Evolutionary conservation across 2,113 vertebrate genomes (phyloP).

Genomic region (Lepisosteus osseus): DNA sequence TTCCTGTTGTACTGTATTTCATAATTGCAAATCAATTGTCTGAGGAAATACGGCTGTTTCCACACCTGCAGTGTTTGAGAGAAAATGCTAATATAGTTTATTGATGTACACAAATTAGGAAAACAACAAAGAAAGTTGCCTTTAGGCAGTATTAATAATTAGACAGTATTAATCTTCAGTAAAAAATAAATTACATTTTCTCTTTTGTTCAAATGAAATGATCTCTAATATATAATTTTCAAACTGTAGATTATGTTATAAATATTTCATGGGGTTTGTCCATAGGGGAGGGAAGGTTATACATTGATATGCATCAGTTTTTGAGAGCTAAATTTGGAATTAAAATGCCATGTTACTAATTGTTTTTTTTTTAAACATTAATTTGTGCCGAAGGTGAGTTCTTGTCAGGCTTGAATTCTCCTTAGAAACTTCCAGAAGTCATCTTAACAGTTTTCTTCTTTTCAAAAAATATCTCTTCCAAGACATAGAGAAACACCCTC

Average conservation of each 20-base stretch:
- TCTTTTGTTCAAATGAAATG: conserved; percentile 55
- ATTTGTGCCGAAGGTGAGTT: conserved; percentile 40
- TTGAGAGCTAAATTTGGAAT: conserved; percentile 41
- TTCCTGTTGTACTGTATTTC: conserved; percentile 27
- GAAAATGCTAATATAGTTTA: conserved; percentile 35
- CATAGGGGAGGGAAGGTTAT: conserved; percentile 33
- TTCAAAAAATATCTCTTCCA: neutral
- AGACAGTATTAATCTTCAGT: conserved; percentile 37
- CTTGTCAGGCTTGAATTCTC: conserved; percentile 33
- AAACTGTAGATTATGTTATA: conserved; percentile 43
- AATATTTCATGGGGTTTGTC: conserved; percentile 39
- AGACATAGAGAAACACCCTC: too few relatives aligned
- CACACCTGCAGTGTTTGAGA: conserved; percentile 48
- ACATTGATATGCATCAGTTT: conserved; percentile 41
- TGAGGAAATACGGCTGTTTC: conserved; percentile 41
- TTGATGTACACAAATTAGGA: conserved; percentile 58
- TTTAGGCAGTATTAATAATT: conserved; percentile 56
- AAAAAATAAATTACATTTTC: conserved; percentile 53
- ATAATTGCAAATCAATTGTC: conserved; percentile 34
- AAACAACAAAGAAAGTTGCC: conserved; percentile 48
- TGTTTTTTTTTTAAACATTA: conserved; percentile 54
- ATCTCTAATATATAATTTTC: conserved; percentile 36
- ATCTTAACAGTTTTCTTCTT: neutral
- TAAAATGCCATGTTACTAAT: conserved; percentile 45
- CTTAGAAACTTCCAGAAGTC: conserved; percentile 4